Evolutionary conservation across 2,113 vertebrate genomes (phyloP).

Genomic region (Ceuthmochares aereus): DNA sequence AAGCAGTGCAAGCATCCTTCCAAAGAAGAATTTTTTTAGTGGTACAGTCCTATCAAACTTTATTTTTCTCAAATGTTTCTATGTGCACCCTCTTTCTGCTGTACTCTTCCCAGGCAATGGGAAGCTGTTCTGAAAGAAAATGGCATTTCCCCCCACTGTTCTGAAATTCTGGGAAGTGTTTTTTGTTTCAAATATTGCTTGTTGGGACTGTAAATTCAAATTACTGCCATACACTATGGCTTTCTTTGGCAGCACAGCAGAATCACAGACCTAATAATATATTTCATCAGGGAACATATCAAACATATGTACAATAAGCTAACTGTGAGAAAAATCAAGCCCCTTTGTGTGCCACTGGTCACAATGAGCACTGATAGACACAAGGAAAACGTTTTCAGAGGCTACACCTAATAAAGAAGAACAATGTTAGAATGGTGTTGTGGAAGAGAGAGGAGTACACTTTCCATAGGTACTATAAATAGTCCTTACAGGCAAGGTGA

Average conservation of each 20-base stretch:
- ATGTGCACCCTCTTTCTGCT: background rate
- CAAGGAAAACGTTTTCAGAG: background rate
- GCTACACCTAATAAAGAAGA: background rate
- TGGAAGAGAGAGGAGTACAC: background rate
- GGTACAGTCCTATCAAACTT: background rate
- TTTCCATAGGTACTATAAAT: background rate
- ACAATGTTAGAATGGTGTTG: background rate
- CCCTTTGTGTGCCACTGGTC: background rate
- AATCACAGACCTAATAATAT: background rate
- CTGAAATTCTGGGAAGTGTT: background rate
- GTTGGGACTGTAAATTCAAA: background rate
- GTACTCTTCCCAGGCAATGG: background rate
- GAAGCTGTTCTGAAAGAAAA: background rate
- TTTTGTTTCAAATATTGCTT: background rate
- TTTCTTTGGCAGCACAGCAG: background rate
- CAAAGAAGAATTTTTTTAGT: background rate
- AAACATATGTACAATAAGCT: background rate
- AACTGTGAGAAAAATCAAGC: background rate
- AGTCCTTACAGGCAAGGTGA: background rate
- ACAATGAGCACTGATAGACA: background rate
- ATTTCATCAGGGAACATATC: background rate
- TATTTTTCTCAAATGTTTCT: background rate
- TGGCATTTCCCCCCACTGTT: background rate
- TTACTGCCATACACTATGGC: background rate
- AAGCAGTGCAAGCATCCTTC: background rate